Evolutionary conservation across 2,797 vertebrate species (phyloP), one percentile per base, ranked within the genome.

Genomic region (Xyrichtys novacula): DNA sequence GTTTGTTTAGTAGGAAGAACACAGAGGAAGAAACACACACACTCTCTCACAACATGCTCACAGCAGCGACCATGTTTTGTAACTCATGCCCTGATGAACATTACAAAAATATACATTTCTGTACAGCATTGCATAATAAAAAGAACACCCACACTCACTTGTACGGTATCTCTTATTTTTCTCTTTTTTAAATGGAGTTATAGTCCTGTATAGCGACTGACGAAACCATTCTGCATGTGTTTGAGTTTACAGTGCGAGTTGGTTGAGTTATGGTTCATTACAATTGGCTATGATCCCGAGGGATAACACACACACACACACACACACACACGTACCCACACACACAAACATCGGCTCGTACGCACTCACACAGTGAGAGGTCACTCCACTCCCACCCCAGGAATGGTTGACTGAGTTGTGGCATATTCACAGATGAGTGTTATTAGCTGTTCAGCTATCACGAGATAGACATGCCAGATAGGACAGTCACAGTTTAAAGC

Each of bases 91-190:
- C 89, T 92, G 88, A 92, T 88, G 76, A 87, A 89, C 76, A 64
- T 88, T 95, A 94, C 86, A 94, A 95, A 95, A 95, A 94, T 94
- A 95, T 91, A 93, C 85, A 88, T 93, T 93, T 93, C 88, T 90
- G 78, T 91, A 93, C 91, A 95, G 90, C 89, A 78, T 94, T 94
- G 92, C 92, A 94, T 94, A 94, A 93, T 86, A 94, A 92, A 93
- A 90, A 91, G 79, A 90, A 89, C 73, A 78, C 77, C 67, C 74
- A 63, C 60, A 65, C 73, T 28, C 86, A 81, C 63, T 49, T 66
- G 52, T 67, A 85, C 70, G 38, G 29, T 68, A 54, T 57, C 64
- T 81, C 22, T 61, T 61, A 22, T 65, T 46, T 31, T 36, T 25
- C 59, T 50, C 36, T 52, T 40, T 39, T 28, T 65, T 63, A 40